Conservation (phyloP, 1,140 invertebrate species). For the Aradophagus sp. region DNA sequence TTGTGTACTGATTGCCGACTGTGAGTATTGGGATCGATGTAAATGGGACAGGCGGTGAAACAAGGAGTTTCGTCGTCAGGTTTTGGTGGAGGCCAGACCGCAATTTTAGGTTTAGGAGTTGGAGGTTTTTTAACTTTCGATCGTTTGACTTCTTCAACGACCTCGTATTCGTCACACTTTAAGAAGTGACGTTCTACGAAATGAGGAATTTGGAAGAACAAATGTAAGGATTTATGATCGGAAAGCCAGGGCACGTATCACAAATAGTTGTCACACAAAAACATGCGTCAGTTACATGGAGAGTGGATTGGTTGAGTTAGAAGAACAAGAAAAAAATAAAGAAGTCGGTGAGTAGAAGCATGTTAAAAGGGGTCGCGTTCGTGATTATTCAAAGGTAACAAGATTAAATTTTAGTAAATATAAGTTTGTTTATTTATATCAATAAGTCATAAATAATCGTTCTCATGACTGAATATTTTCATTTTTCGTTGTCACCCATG, state of each 20-base stretch:
- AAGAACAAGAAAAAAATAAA: constrained; percentile 69
- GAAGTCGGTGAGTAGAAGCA: constrained; percentile 71
- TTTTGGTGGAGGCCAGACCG: constrained; percentile 68
- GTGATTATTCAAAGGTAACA: constrained; percentile 49
- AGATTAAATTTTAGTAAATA: constrained; percentile 33
- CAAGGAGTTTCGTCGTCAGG: constrained; percentile 71
- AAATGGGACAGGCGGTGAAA: constrained; percentile 72
- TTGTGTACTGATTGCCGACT: constrained; percentile 58
- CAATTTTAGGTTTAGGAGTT: constrained; percentile 57
- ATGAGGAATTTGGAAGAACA: neutral
- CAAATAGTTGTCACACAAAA: constrained; percentile 51
- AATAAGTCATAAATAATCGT: constrained; percentile 6
- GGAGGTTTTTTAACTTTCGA: constrained; percentile 43
- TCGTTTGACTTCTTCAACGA: constrained; percentile 47
- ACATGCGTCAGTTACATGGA: constrained; percentile 50
- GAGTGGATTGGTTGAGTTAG: constrained; percentile 61
- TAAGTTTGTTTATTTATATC: constrained; percentile 5
- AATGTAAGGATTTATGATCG: neutral
- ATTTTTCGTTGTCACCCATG: constrained; percentile 14
- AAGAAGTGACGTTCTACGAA: constrained; percentile 32
- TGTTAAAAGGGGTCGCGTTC: constrained; percentile 56
- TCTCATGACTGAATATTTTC: constrained; percentile 3
- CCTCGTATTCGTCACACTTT: constrained; percentile 54
- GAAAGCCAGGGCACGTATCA: constrained; percentile 29
- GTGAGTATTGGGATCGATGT: constrained; percentile 69